phyloP scores from a whole-genome alignment of 1,140 invertebrate genomes.

The Micrasema minimum region DNA sequence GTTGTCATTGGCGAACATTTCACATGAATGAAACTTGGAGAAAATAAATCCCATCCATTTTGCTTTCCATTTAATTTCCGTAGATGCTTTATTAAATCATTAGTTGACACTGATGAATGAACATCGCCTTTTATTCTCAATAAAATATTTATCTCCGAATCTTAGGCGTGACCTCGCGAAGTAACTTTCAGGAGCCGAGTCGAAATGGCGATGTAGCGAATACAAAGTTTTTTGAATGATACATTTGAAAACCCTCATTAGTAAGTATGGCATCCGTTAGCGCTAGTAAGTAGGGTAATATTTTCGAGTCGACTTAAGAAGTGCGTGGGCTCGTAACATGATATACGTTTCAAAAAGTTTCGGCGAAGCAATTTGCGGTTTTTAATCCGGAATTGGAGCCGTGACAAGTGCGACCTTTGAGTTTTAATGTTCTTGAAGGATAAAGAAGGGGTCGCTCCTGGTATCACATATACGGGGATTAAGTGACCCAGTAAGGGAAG shows the following conservation, averaged over 20 bases:
- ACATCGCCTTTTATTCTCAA: neutral
- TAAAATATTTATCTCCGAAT: conserved; percentile 19
- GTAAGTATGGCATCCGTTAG: conserved; percentile 3
- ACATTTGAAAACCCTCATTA: neutral
- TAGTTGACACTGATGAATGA: conserved; percentile 25
- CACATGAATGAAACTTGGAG: conserved; percentile 2
- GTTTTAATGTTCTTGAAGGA: conserved; percentile 41
- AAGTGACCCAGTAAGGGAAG: conserved; percentile 32
- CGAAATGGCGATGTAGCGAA: neutral
- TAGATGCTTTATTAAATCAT: conserved; percentile 31
- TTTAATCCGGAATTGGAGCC: conserved; percentile 39
- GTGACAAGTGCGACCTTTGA: conserved; percentile 42
- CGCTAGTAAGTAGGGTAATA: neutral
- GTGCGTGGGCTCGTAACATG: conserved; percentile 9
- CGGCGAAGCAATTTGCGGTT: conserved; percentile 31
- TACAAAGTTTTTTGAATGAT: conserved; percentile 12
- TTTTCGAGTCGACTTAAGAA: conserved; percentile 3
- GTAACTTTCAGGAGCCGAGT: neutral
- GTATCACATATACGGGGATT: conserved; percentile 22
- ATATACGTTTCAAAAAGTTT: conserved; percentile 36
- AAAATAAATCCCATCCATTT: conserved; percentile 32
- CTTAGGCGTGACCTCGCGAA: too few relatives aligned
- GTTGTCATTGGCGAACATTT: conserved; percentile 27
- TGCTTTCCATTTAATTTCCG: conserved; percentile 18
- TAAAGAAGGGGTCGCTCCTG: conserved; percentile 35